Evolutionary conservation across 2,113 vertebrate genomes (phyloP).

Genomic region (Bubo scandiacus): DNA sequence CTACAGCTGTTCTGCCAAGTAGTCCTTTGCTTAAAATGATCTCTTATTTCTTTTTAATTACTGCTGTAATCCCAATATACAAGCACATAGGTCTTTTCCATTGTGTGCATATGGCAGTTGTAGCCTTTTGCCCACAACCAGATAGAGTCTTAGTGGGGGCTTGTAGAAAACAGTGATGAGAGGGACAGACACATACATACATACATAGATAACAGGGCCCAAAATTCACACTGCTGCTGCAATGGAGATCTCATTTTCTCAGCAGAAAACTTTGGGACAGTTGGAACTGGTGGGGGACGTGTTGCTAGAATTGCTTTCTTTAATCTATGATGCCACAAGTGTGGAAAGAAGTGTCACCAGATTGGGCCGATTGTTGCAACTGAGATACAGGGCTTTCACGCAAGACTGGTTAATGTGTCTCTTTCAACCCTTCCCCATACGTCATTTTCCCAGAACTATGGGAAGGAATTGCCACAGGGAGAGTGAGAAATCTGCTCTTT

Average conservation of each 20-base stretch:
- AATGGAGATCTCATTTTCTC: not conserved
- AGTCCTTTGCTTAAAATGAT: not conserved
- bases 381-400: not conserved
- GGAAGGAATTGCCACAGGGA: not conserved
- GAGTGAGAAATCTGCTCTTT: not conserved
- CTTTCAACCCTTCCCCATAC: not conserved
- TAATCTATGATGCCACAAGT: not conserved
- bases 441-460: not conserved
- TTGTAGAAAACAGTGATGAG: not conserved
- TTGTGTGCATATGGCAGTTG: not conserved
- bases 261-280: not conserved
- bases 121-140: not conserved
- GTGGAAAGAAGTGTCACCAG: not conserved
- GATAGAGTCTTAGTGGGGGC: not conserved
- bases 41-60: not conserved
- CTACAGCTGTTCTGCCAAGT: not conserved
- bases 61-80: not conserved
- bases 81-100: not conserved
- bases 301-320: not conserved
- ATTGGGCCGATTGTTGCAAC: not conserved
- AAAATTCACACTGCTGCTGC: not conserved
- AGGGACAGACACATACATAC: not conserved
- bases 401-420: not conserved
- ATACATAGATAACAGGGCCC: not conserved
- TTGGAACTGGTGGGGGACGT: not conserved